Conservation (phyloP, 2,888 invertebrate genomes). For the Mamestra brassicae region DNA sequence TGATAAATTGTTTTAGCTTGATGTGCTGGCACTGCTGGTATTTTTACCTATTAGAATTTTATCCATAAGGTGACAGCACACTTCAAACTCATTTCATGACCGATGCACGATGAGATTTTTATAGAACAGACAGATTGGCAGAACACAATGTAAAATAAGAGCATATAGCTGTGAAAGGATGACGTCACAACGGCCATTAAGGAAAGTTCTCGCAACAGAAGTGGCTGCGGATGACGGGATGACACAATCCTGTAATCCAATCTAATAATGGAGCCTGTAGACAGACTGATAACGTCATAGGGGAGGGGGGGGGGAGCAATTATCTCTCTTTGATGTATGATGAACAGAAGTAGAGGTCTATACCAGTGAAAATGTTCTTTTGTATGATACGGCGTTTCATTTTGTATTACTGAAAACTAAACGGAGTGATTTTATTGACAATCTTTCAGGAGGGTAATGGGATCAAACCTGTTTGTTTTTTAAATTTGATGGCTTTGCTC, state of each 20-base stretch:
- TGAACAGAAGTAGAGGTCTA: background rate
- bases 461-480: too few relatives aligned
- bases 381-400: background rate
- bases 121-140: background rate
- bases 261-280: constrained; percentile 55
- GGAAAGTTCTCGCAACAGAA: constrained; percentile 30
- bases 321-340: constrained; percentile 18
- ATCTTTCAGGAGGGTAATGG: too few relatives aligned
- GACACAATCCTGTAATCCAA: constrained; percentile 59
- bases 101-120: too few relatives aligned
- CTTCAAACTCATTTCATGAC: background rate
- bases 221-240: constrained; percentile 52
- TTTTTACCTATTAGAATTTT: too few relatives aligned
- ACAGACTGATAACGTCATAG: constrained; percentile 33
- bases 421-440: too few relatives aligned
- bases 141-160: background rate
- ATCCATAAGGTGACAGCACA: background rate
- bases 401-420: too few relatives aligned
- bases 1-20: too few relatives aligned
- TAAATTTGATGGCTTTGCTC: too few relatives aligned
- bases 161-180: background rate
- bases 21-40: too few relatives aligned
- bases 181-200: constrained; percentile 28
- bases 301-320: background rate
- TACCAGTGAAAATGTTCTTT: background rate